Evolutionary conservation across 2,113 vertebrate species (phyloP).

Genomic region (Hippolais icterina): DNA sequence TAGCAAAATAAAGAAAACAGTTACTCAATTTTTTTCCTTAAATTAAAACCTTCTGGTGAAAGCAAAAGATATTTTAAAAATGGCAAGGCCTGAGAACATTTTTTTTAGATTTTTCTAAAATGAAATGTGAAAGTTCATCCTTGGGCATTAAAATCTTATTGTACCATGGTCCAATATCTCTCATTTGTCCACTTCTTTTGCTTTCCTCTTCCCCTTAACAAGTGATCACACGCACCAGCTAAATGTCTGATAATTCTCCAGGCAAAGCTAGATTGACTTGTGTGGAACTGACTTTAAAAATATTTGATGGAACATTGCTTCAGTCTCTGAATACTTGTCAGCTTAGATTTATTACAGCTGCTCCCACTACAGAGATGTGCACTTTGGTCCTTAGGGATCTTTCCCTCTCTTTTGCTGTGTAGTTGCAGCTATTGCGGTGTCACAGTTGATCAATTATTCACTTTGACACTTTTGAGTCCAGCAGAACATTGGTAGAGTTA

Average conservation of each 20-base stretch:
- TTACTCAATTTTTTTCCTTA: neutral
- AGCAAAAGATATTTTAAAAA: neutral
- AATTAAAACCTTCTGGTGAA: neutral
- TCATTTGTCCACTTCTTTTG: constrained; percentile 5
- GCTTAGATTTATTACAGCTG: constrained; percentile 75
- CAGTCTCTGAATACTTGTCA: constrained; percentile 79
- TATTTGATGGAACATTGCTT: constrained; percentile 77
- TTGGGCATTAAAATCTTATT: constrained; percentile 10
- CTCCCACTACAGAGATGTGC: constrained; percentile 57
- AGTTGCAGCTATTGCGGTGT: constrained; percentile 59
- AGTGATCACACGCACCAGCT: constrained; percentile 75
- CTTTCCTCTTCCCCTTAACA: constrained; percentile 49
- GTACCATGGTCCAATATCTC: neutral
- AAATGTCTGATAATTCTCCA: constrained; percentile 81
- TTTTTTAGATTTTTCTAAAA: neutral
- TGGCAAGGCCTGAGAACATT: neutral
- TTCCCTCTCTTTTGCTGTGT: constrained; percentile 41
- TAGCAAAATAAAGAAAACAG: neutral
- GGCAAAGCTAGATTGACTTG: constrained; percentile 72
- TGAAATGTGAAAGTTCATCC: constrained; percentile 24
- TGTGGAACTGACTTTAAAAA: constrained; percentile 83
- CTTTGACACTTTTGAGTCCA: constrained; percentile 38
- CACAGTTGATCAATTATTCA: constrained; percentile 65
- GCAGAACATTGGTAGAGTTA: neutral
- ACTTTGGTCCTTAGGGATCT: constrained; percentile 67